A percentile compares a stretch with the other conserved stretches of the same genome.
Conservation (phyloP, 2,797 vertebrate species). For the Paramormyrops hopkinsi region DNA sequence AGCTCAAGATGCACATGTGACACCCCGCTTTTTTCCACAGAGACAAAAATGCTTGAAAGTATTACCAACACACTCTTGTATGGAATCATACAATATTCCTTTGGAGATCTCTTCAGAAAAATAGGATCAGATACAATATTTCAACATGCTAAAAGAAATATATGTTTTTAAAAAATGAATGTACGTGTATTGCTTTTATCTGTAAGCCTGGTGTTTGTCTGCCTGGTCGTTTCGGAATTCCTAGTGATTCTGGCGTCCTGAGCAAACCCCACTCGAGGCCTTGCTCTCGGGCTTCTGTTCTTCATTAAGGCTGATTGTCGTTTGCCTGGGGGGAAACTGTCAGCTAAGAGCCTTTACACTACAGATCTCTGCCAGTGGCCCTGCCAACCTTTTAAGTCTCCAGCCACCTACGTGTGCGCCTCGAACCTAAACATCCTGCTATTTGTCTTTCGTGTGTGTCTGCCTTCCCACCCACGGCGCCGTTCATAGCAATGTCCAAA, state of each 20-base stretch:
- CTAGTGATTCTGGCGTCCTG: neutral
- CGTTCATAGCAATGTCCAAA: neutral
- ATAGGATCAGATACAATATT: neutral
- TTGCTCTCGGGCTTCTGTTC: neutral
- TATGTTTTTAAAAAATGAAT: neutral
- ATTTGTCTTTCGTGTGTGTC: neutral
- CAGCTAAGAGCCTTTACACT: neutral
- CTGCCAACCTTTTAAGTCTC: conserved; percentile 2
- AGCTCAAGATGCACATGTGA: neutral
- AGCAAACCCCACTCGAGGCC: neutral
- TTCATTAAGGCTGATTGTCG: conserved; percentile 15
- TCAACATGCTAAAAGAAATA: neutral
- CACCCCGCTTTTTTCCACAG: neutral
- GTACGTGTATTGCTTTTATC: neutral
- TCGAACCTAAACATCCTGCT: conserved; percentile 7
- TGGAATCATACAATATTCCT: neutral
- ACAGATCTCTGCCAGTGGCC: neutral
- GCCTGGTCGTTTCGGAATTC: neutral
- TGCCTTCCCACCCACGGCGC: neutral
- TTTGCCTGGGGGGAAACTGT: conserved; percentile 12
- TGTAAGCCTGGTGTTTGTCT: neutral
- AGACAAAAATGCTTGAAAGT: neutral
- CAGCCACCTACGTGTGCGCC: conserved; percentile 11
- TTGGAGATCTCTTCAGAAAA: neutral
- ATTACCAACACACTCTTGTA: neutral